Conservation (phyloP, 92 coral and sea anemone species). For the Heliopora coerulea region DNA sequence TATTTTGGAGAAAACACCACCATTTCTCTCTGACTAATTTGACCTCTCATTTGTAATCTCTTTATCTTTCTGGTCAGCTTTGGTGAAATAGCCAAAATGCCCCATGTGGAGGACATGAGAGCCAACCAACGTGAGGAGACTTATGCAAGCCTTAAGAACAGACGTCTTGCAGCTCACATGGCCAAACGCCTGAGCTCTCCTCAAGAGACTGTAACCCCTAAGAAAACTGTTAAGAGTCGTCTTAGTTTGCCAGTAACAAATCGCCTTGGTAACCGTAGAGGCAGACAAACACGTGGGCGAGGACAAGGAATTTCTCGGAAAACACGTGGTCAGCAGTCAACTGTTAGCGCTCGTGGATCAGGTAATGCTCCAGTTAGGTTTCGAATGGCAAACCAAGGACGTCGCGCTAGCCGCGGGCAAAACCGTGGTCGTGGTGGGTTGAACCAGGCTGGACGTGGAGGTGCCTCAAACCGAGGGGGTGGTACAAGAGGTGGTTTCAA, state of each 20-base stretch:
- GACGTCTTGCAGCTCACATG: conserved; percentile 98
- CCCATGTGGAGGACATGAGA: conserved; percentile 46
- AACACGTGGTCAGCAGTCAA: conserved; percentile 39
- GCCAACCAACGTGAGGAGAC: conserved; percentile 66
- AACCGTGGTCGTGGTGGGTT: conserved; percentile 53
- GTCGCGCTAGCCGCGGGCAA: conserved; percentile 28
- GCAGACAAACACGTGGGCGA: conserved; percentile 51
- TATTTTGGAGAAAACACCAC: too few species aligned
- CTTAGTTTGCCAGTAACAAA: conserved; percentile 63
- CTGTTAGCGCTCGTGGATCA: conserved; percentile 38
- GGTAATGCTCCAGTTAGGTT: neutral
- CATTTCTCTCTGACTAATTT: too few species aligned
- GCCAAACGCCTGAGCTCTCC: conserved; percentile 71
- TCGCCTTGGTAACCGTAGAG: conserved; percentile 41
- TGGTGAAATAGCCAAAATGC: conserved; percentile 79
- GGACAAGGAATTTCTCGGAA: conserved; percentile 26
- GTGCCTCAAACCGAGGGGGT: conserved; percentile 43
- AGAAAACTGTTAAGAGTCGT: conserved; percentile 51
- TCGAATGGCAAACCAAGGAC: conserved; percentile 32
- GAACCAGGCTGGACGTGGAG: conserved; percentile 34
- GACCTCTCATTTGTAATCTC: neutral
- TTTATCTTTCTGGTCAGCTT: conserved; percentile 53
- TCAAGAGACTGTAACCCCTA: conserved; percentile 62
- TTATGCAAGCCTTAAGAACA: conserved; percentile 85
- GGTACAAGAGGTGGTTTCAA: conserved; percentile 52